phyloP scores from a whole-genome alignment of 2,113 vertebrate species.

The Marmota monax region DNA sequence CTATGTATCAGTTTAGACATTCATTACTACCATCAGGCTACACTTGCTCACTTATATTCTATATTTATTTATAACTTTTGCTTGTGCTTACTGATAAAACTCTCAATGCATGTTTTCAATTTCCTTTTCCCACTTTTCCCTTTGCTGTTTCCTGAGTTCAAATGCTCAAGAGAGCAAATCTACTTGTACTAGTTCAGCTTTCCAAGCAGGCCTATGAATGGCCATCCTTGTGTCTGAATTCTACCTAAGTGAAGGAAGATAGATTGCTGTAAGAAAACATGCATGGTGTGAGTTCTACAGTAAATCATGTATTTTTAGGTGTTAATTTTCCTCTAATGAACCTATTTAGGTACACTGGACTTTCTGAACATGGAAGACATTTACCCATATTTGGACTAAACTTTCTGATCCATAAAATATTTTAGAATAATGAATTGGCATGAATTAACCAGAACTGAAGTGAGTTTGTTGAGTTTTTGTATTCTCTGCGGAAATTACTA shows the following conservation, averaged over 20 bases:
- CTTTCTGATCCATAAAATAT: conserved; percentile 20
- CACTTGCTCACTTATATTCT: neutral
- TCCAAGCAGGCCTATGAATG: neutral
- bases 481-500: neutral
- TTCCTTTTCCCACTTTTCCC: neutral
- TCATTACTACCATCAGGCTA: neutral
- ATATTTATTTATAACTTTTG: neutral
- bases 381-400: neutral
- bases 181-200: neutral
- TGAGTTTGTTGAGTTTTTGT: neutral
- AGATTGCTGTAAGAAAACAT: neutral
- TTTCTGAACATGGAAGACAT: conserved; percentile 1
- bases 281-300: neutral
- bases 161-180: neutral
- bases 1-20: neutral
- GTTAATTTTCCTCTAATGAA: neutral
- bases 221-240: neutral
- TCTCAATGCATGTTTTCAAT: neutral
- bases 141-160: neutral
- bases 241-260: neutral
- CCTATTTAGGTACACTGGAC: neutral
- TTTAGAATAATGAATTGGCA: neutral
- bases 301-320: neutral
- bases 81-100: neutral
- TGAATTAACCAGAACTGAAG: neutral